These are phyloP conservation scores for Hephaestus fuliginosus DNA, from an alignment of 2,797 vertebrate genomes.

Conservation along the genomic window DNA sequence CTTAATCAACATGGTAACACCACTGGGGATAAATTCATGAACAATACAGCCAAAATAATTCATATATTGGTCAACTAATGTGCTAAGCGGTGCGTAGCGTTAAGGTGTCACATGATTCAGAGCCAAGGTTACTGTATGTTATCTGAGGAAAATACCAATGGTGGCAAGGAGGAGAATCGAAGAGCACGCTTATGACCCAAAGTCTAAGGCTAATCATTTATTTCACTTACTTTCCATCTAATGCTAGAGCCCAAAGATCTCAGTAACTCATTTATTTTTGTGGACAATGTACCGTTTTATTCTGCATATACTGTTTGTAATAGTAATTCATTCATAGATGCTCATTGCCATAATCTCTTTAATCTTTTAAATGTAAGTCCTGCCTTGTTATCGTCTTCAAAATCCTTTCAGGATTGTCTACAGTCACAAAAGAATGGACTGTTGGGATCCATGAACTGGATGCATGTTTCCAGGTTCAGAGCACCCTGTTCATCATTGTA, in stretches of 20 bases:
- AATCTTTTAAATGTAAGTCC: slow-evolving; percentile 33
- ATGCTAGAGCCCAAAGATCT: not conserved
- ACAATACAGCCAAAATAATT: slow-evolving; percentile 83
- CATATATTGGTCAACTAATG: slow-evolving; percentile 82
- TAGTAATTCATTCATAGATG: not conserved
- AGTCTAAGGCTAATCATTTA: slow-evolving; percentile 12
- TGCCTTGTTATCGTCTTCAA: slow-evolving; percentile 25
- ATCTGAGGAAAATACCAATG: slow-evolving; percentile 62
- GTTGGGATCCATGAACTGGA: slow-evolving; percentile 55
- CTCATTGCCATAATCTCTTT: slow-evolving; percentile 34
- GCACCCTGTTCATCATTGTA: slow-evolving; percentile 77
- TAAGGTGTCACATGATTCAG: slow-evolving; percentile 76
- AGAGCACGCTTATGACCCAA: slow-evolving; percentile 14
- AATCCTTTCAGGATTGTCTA: slow-evolving; percentile 31
- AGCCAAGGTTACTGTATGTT: slow-evolving; percentile 76
- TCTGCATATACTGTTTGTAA: not conserved
- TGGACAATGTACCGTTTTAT: not conserved
- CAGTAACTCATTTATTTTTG: not conserved
- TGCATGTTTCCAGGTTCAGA: slow-evolving; percentile 64
- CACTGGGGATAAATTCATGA: slow-evolving; percentile 75
- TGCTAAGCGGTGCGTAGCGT: slow-evolving; percentile 65
- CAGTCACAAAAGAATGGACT: slow-evolving; percentile 38
- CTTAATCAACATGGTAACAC: slow-evolving; percentile 82
- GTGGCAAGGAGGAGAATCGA: slow-evolving; percentile 21
- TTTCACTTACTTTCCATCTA: not conserved